These are phyloP conservation scores for Tichodroma muraria DNA, from an alignment of 2,113 vertebrate species.

Conservation along the genomic window DNA sequence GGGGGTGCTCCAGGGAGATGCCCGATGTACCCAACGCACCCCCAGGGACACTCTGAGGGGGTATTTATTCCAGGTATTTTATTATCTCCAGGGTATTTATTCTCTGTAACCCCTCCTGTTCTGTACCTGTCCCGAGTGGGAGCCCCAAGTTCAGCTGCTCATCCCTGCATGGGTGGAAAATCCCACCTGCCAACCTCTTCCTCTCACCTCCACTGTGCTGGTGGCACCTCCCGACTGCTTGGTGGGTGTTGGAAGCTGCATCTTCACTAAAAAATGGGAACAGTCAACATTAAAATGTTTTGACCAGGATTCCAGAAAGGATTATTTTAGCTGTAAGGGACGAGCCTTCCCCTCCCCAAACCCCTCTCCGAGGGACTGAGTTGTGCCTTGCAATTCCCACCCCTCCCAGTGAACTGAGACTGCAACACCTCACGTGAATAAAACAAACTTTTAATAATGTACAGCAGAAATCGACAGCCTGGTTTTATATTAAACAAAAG, in stretches of 20 bases:
- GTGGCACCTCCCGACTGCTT: accelerated
- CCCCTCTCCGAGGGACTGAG: neutral
- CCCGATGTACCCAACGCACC: accelerated
- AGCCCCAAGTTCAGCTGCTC: neutral
- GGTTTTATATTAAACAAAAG: constrained; percentile 82
- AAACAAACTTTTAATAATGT: constrained; percentile 82
- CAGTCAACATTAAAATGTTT: neutral
- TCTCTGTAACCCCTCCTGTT: neutral
- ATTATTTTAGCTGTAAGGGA: neutral
- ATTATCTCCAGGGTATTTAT: neutral
- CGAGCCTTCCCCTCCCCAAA: accelerated
- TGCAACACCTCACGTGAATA: constrained; percentile 64
- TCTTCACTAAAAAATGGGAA: neutral
- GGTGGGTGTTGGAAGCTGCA: neutral
- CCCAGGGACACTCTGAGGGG: neutral
- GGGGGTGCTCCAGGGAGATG: neutral
- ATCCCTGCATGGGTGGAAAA: neutral
- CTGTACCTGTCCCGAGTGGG: neutral
- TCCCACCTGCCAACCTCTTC: neutral
- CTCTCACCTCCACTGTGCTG: accelerated
- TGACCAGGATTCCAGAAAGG: neutral
- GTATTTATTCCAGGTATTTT: too few relatives aligned
- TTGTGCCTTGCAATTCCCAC: neutral
- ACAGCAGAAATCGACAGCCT: constrained; percentile 82
- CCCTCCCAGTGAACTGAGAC: neutral